phyloP scores from a whole-genome alignment of 1,140 invertebrate species.

The Atta colombica region DNA sequence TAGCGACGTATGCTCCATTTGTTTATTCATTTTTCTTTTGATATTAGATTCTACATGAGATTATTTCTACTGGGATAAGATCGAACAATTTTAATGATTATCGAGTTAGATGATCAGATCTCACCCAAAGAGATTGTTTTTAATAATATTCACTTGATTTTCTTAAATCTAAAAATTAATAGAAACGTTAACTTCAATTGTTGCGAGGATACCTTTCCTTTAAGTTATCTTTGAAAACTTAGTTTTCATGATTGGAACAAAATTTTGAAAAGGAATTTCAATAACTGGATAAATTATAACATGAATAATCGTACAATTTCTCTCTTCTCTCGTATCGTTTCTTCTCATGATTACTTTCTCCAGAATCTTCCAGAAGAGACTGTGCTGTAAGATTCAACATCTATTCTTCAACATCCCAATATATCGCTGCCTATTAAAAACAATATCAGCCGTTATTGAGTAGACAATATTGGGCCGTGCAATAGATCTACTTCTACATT shows the following conservation, averaged over 20 bases:
- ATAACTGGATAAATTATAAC: background rate
- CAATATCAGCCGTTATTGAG: background rate
- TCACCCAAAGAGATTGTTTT: background rate
- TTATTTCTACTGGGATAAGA: background rate
- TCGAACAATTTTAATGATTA: background rate
- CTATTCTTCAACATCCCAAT: background rate
- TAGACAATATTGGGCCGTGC: conserved; percentile 20
- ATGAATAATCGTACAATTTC: background rate
- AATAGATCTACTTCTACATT: conserved; percentile 62
- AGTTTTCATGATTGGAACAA: background rate
- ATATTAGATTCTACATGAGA: background rate
- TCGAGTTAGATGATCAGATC: background rate
- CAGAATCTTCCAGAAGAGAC: background rate
- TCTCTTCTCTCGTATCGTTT: background rate
- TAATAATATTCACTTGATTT: background rate
- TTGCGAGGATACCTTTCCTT: background rate
- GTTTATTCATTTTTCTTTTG: background rate
- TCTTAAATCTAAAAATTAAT: conserved; percentile 3
- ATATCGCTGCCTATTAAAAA: conserved; percentile 5
- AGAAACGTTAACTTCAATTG: background rate
- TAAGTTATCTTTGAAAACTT: background rate
- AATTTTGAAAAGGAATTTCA: background rate
- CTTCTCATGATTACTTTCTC: background rate
- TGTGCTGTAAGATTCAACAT: background rate
- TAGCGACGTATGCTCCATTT: background rate